These are phyloP conservation scores for Apodemus agrarius DNA, from an alignment of 2,797 vertebrate species.

Conservation along the genomic window DNA sequence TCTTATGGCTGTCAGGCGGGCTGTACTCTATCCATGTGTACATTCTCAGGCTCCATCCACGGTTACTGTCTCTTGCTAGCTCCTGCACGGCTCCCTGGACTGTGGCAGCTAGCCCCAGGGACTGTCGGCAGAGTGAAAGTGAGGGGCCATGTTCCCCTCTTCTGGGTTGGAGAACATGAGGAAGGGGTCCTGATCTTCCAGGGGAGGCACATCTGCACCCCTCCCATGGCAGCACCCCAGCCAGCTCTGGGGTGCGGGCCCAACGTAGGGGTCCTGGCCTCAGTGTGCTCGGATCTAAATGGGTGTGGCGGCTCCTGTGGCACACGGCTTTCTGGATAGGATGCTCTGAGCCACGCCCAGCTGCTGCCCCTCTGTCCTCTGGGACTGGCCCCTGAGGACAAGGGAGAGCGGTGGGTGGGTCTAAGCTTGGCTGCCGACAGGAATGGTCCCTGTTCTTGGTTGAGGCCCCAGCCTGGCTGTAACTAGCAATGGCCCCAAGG, in stretches of 20 bases:
- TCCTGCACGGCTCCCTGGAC: background rate
- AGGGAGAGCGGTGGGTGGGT: background rate
- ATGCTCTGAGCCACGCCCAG: background rate
- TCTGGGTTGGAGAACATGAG: rapidly evolving
- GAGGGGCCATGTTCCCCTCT: background rate
- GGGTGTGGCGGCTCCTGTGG: background rate
- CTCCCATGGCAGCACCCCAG: background rate
- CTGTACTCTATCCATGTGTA: background rate
- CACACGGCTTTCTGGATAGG: background rate
- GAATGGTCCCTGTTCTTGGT: background rate
- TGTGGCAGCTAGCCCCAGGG: constrained; percentile 36
- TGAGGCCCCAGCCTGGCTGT: background rate
- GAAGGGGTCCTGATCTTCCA: background rate
- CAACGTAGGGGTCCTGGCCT: background rate
- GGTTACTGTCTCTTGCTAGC: background rate
- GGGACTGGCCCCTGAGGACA: background rate
- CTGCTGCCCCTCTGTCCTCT: background rate
- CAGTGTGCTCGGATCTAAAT: background rate
- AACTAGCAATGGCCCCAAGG: background rate
- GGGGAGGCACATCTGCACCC: background rate
- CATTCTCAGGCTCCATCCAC: background rate
- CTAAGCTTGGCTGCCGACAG: background rate
- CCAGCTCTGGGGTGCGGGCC: background rate
- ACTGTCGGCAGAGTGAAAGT: constrained; percentile 68
- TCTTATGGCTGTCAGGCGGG: rapidly evolving